phyloP scores from a whole-genome alignment of 2,888 invertebrate species.

The Apamea sordens region DNA sequence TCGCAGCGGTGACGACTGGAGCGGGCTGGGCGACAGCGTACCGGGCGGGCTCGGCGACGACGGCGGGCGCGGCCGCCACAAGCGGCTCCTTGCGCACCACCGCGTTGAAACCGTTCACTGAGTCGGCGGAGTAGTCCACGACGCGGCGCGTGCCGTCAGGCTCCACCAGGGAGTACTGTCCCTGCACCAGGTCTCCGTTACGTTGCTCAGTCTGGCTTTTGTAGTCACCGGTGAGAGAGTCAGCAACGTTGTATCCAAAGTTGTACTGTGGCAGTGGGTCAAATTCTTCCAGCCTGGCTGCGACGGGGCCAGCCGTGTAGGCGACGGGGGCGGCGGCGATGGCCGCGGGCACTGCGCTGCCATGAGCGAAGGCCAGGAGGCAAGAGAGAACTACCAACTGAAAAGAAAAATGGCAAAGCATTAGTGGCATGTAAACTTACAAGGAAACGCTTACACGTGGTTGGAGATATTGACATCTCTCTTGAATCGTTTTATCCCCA shows the following conservation, averaged over 20 bases:
- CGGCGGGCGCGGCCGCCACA: constrained; percentile 79
- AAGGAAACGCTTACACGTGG: neutral
- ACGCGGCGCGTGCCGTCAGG: constrained; percentile 84
- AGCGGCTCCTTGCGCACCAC: constrained; percentile 84
- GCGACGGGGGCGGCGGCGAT: constrained; percentile 77
- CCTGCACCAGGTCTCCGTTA: constrained; percentile 89
- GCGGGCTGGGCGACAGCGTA: constrained; percentile 65
- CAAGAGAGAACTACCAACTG: constrained; percentile 86
- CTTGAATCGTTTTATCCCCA: neutral
- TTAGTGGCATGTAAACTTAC: neutral
- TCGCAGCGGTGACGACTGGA: constrained; percentile 81
- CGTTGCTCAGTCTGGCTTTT: constrained; percentile 88
- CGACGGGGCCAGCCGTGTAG: constrained; percentile 76
- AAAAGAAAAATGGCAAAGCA: constrained; percentile 48
- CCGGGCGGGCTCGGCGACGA: constrained; percentile 80
- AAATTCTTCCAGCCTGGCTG: constrained; percentile 84
- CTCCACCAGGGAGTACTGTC: constrained; percentile 85
- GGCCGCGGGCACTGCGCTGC: constrained; percentile 81
- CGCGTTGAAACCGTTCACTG: constrained; percentile 86
- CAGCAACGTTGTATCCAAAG: constrained; percentile 85
- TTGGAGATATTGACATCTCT: neutral
- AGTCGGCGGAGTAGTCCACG: constrained; percentile 85
- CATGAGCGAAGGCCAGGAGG: constrained; percentile 80
- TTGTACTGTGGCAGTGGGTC: constrained; percentile 91
- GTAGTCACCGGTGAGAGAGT: constrained; percentile 86